Evolutionary conservation across 1,140 invertebrate genomes (phyloP), one percentile per base, ranked within the genome.

Genomic region (Oedothorax gibbosus): DNA sequence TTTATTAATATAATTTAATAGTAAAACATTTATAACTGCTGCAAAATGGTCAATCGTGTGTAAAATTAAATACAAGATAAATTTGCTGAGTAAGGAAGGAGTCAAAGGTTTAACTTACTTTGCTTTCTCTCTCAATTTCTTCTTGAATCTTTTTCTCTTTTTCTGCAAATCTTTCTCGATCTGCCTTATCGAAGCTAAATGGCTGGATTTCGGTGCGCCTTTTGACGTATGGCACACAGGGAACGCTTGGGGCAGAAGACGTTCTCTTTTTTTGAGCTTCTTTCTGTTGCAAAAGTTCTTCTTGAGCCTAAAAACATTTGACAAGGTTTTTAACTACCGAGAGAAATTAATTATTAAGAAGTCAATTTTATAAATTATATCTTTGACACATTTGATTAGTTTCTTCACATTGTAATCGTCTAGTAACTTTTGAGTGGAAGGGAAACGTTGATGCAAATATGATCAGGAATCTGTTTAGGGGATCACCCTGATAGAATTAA

Each of bases 121-220:
- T 86, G 14, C 15, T 79, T 51, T 78, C 54, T 10, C 57, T 64
- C 73, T 83, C 80, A 10, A 86, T 51, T 64, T 78, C 75, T 56
- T 86, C 60, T 18, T 84, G 21, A 56, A 86, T 84, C 57, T 79
- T 83, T 53, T 50, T 51, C n/a, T 83, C 66, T 66, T 84, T 86
- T 50, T 11, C 4, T 20, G 56, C 14, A 56, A 64, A 81, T 56
- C 85, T 73, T 71, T 86, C 80, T 21, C 50, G 60, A 21, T 86
- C 85, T 35, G 20, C 64, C 35, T 65, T 54, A n/a, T 86, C 80
- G 79, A 86, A 86, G 50, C 80, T 86, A 11, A 86, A 86, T 49
- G 85, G 85, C 53, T 86, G 11, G 7, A 76, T 18, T n/a, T 68
- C 18, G 15, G 85, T 86, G 1, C 0, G 7, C 53, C 35, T 76